Conservation (phyloP, 2,888 invertebrate species). For the Xylota segnis region DNA sequence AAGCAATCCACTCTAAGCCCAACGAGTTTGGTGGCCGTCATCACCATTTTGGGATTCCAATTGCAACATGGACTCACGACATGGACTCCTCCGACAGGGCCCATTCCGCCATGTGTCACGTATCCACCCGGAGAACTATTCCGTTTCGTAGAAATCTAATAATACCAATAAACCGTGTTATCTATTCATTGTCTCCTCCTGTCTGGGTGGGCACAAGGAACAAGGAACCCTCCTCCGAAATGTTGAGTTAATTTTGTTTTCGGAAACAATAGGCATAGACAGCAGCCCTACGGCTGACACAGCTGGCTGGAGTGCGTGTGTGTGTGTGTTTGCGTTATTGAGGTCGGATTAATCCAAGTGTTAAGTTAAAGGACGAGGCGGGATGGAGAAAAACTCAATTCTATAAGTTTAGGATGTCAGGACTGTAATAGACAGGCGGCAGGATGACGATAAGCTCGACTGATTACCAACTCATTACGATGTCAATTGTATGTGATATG, state of each 20-base stretch:
- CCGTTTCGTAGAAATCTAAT: conserved; percentile 18
- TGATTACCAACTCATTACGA: conserved; percentile 42
- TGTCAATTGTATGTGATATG: conserved; percentile 13
- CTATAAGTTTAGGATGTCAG: neutral
- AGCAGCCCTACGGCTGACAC: neutral
- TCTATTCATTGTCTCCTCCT: neutral
- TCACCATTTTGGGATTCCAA: neutral
- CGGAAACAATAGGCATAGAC: conserved; percentile 8
- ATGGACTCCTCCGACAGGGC: no score
- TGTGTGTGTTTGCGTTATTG: conserved; percentile 12
- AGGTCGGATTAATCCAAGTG: conserved; percentile 30
- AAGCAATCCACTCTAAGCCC: conserved; percentile 2
- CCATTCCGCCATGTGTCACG: neutral
- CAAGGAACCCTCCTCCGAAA: neutral
- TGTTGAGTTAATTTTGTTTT: conserved; percentile 30
- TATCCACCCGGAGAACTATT: conserved; percentile 11
- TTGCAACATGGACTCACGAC: neutral
- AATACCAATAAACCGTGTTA: neutral
- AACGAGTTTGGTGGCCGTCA: neutral
- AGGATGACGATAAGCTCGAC: conserved; percentile 8
- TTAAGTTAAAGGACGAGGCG: conserved; percentile 16
- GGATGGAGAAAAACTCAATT: no score
- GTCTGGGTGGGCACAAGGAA: no score
- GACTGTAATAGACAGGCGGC: neutral
- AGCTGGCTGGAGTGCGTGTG: no score